Base-by-base conservation (phyloP, 2,797 vertebrate species). In the Xerus rutilus region DNA sequence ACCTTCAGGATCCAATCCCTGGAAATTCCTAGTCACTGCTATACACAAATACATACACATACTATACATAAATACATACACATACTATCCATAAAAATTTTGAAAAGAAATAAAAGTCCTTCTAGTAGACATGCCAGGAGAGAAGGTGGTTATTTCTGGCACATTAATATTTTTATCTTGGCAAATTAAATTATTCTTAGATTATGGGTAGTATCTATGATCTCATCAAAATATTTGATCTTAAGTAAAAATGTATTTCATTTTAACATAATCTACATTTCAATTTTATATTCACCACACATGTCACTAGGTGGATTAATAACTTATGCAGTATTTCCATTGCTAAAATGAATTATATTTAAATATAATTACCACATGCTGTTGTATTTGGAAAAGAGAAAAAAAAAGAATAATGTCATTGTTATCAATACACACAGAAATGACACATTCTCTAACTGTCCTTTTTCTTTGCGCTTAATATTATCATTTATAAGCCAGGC, bases 201-300 rank as follows among this genome's bases (percentile, higher is more conserved):
- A 95, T 86, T 86, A 69, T 15, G 7, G 30, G 18, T 21, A 86
- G 23, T 18, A 86, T 78, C 92, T 92, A 89, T 65, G 57, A 83
- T 54, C 69, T 91, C 89, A 77, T 5, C 47, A 93, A 91, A 73
- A 57, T 93, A n/a, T 86, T 92, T 86, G 69, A 86, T 64, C 76
- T 78, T 65, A 94, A 72, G 85, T 64, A 78, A 86, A 90, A 93
- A 92, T 11, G 67, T 47, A 79, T 15, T 83, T 91, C 35, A 84
- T 81, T 84, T 95, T 87, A 14, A 20, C 30, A 85, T 39, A 96
- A 90, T 39, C 23, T 49, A 96, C 35, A 72, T 57, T 94, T 89
- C 91, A 96, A 97, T 62, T 81, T 91, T 89, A 88, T 94, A 91
- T 23, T 91, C 59, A 94, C 32, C 54, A 93, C 12, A 28, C 30